Percentiles rank a stretch among this genome's conserved stretches.
Evolutionary conservation across 2,113 vertebrate species (phyloP).

Genomic region (Bos javanicus): DNA sequence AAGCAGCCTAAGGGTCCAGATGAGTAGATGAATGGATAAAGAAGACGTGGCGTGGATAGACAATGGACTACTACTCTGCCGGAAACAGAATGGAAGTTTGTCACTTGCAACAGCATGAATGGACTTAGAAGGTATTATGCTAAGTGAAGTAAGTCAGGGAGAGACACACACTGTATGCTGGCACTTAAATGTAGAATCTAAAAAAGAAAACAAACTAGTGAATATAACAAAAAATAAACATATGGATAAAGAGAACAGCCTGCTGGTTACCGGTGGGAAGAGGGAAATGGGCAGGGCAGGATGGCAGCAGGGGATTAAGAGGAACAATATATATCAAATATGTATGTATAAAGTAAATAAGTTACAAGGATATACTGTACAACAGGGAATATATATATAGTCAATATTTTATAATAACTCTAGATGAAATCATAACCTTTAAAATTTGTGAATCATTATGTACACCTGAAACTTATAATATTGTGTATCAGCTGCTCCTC

Average conservation of each 20-base stretch:
- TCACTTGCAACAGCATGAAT: neutral
- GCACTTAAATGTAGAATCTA: neutral
- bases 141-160: neutral
- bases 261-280: neutral
- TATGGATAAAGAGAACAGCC: neutral
- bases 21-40: neutral
- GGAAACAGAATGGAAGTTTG: neutral
- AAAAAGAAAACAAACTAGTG: neutral
- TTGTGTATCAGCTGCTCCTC: neutral
- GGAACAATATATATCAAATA: neutral
- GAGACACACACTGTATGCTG: neutral
- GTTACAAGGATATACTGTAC: neutral
- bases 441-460: neutral
- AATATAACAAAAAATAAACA: neutral
- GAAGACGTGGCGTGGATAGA: neutral
- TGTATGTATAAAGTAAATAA: neutral
- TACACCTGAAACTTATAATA: neutral
- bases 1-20: neutral
- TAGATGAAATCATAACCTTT: neutral
- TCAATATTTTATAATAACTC: neutral
- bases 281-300: neutral
- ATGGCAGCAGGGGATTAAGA: neutral
- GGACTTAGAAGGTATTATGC: neutral
- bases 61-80: neutral
- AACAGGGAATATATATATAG: neutral